These are phyloP conservation scores for Gnathonemus echidnorhynchus DNA, from an alignment of 2,113 vertebrate species.

Conservation along the genomic window DNA sequence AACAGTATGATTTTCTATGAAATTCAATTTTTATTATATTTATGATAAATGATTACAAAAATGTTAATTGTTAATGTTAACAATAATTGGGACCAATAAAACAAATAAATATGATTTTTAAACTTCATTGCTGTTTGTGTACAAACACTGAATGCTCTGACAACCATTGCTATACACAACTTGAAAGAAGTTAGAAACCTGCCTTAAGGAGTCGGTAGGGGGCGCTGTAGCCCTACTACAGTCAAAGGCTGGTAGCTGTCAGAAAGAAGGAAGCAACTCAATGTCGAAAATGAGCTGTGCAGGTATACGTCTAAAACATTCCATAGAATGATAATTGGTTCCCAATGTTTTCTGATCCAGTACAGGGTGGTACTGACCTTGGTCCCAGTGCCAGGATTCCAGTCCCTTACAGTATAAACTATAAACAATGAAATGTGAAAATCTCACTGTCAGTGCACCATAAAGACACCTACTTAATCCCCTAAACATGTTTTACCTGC, in stretches of 20 bases:
- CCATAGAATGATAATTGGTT: not conserved
- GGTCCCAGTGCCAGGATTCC: not conserved
- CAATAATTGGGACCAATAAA: not conserved
- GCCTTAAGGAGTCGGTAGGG: not conserved
- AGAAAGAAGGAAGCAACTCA: not conserved
- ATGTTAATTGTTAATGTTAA: not conserved
- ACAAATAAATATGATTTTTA: not conserved
- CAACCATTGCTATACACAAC: not conserved
- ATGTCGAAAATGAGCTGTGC: not conserved
- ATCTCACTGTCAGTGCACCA: not conserved
- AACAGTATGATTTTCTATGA: not conserved
- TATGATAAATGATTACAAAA: not conserved
- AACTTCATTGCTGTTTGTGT: not conserved
- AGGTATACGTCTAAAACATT: not conserved
- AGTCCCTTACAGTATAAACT: not conserved
- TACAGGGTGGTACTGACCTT: not conserved
- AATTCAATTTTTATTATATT: not conserved
- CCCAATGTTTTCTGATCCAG: not conserved
- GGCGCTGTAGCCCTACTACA: not conserved
- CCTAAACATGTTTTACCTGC: not conserved
- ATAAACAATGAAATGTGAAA: not conserved
- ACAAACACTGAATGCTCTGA: not conserved
- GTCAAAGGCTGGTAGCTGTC: not conserved
- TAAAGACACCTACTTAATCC: not conserved
- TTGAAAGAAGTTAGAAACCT: not conserved